Percentiles rank a stretch among this genome's conserved stretches.
Conservation (phyloP, 2,888 invertebrate genomes). For the Erebia palarica region DNA sequence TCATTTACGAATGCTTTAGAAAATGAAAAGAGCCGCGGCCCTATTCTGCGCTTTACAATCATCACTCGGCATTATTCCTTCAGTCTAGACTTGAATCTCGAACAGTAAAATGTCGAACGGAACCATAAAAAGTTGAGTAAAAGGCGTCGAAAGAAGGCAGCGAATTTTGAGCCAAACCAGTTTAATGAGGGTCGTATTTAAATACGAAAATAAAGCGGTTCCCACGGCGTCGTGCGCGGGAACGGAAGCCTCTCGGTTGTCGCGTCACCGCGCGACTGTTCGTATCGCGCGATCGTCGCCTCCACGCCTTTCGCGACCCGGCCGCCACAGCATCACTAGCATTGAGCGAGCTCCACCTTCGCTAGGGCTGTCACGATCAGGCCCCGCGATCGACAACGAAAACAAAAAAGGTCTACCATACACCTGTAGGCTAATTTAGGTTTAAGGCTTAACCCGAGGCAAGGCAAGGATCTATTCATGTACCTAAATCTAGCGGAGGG, state of each 20-base stretch:
- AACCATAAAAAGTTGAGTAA: conserved; percentile 82
- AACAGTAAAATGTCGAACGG: conserved; percentile 80
- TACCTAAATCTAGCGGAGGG: too few species aligned
- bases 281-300: conserved; percentile 50
- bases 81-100: conserved; percentile 72
- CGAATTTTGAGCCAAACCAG: conserved; percentile 81
- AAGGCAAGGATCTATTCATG: too few species aligned
- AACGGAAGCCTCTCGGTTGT: conserved; percentile 76
- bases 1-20: conserved; percentile 50
- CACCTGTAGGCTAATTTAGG: too few species aligned
- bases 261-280: conserved; percentile 53
- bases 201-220: conserved; percentile 81
- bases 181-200: conserved; percentile 83
- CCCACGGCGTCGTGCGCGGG: conserved; percentile 80
- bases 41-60: conserved; percentile 59
- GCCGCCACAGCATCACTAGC: conserved; percentile 42
- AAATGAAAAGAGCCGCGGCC: conserved; percentile 61
- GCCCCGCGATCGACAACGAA: neutral
- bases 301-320: conserved; percentile 53
- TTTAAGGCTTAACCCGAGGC: too few species aligned
- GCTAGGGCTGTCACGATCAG: conserved; percentile 26
- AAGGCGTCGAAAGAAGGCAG: conserved; percentile 83
- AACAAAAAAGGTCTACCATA: neutral
- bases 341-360: conserved; percentile 41
- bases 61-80: conserved; percentile 59